Base-by-base conservation (phyloP, 2,888 invertebrate genomes). In the Pandemis heparana region DNA sequence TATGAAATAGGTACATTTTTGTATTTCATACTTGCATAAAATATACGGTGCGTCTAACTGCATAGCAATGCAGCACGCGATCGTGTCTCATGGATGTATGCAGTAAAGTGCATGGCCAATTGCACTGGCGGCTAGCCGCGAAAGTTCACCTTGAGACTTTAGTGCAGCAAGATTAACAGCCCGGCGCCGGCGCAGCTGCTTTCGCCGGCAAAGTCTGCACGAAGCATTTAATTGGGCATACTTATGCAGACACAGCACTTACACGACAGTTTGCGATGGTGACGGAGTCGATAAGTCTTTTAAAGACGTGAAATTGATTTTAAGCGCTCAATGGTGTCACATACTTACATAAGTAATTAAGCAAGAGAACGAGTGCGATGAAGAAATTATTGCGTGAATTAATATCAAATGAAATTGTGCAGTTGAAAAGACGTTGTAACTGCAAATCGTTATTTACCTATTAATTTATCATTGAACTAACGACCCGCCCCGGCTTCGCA, bases 61-160 rank as follows among this genome's bases (percentile, higher is more conserved):
- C 16, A 32, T 32, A 32, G 23, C 23, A 32, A 32, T 32, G 23
- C 10, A 12, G 32, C n/a, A 32, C 39, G 60, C 64, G n/a, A 38
- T 8, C 14, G 9, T 41, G 60, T 56, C 56, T 56, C 23, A 61
- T 43, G 41, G 23, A 23, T 23, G 56, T 10, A 56, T 67, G 41
- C 48, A 60, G 75, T 75, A 70, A 73, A 76, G 77, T 79, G 75
- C 56, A 83, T 80, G 82, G 75, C 77, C 70, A 72, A 77, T 76
- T 79, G 76, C 68, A 84, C 80, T 81, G 82, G 82, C 78, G 75
- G 75, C 76, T 83, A 81, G 83, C 80, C 84, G 92, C 87, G 92
- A 94, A 94, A 94, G 93, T 91, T 91, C 88, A 89, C 91, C 91
- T 92, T 91, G 89, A 81, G 82, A 82, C 82, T 83, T 83, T 82